These are phyloP conservation scores for Ranitomeya imitator DNA, from an alignment of 2,113 vertebrate genomes.

Conservation along the genomic window DNA sequence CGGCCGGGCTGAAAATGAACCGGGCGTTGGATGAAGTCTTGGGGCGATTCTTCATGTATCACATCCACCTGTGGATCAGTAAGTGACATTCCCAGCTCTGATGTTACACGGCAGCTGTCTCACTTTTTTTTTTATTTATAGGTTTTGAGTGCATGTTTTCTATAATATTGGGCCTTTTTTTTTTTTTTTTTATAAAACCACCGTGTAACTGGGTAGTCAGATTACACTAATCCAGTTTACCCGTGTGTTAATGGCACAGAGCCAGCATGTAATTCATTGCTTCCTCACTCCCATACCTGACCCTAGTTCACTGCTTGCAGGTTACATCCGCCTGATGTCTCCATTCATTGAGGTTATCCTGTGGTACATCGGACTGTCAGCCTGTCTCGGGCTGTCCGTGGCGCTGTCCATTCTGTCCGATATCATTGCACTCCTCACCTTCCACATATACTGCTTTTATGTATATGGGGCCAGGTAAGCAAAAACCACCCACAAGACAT, in stretches of 20 bases:
- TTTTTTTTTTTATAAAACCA: too few relatives aligned
- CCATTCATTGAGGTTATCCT: slow-evolving; percentile 93
- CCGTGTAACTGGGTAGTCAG: neutral
- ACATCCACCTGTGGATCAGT: slow-evolving; percentile 99
- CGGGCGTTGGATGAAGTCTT: slow-evolving; percentile 91
- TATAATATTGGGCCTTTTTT: too few relatives aligned
- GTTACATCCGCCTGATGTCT: slow-evolving; percentile 94
- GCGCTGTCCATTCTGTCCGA: slow-evolving; percentile 91
- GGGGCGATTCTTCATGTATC: slow-evolving; percentile 97
- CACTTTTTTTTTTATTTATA: too few relatives aligned
- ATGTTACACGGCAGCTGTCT: neutral
- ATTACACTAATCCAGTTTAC: neutral
- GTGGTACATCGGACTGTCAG: slow-evolving; percentile 92
- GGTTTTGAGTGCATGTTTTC: too few relatives aligned
- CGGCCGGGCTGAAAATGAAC: slow-evolving; percentile 97
- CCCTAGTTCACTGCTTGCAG: slow-evolving; percentile 65
- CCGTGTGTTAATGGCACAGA: neutral
- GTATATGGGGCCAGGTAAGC: slow-evolving; percentile 95
- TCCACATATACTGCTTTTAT: slow-evolving; percentile 99
- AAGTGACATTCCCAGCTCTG: slow-evolving; percentile 67
- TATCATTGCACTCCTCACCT: slow-evolving; percentile 91
- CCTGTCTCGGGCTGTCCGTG: slow-evolving; percentile 89
- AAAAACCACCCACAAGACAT: neutral
- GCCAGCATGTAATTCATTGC: neutral
- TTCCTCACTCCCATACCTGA: neutral